These are phyloP conservation scores for Nothocercus nigrocapillus DNA, from an alignment of 2,113 vertebrate species.

Conservation along the genomic window DNA sequence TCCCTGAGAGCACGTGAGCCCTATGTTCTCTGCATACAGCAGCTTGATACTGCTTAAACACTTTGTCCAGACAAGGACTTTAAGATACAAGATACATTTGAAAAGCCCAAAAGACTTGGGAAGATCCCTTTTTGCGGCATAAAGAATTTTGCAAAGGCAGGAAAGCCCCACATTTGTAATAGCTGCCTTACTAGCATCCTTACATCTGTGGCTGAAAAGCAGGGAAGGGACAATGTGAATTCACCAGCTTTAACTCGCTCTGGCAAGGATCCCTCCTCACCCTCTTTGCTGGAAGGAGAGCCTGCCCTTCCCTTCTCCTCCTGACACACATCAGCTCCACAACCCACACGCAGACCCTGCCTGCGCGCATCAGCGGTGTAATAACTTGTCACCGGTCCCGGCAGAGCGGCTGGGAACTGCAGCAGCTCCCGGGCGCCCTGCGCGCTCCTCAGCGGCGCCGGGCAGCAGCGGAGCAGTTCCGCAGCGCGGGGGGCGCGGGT, in stretches of 20 bases:
- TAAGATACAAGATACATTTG: background rate
- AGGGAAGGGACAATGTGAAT: background rate
- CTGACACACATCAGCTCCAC: background rate
- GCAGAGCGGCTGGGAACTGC: too few relatives aligned
- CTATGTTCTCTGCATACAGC: background rate
- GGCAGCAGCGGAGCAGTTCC: too few relatives aligned
- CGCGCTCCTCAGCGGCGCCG: too few relatives aligned
- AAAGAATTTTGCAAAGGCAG: background rate
- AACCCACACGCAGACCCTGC: too few relatives aligned
- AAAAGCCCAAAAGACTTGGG: background rate
- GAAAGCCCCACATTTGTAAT: background rate
- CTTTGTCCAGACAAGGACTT: background rate
- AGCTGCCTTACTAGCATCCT: background rate
- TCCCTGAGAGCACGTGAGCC: rapidly evolving
- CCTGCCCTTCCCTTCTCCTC: background rate
- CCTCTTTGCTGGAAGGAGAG: background rate
- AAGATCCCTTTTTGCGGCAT: background rate
- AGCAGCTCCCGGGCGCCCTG: too few relatives aligned
- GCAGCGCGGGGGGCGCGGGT: background rate
- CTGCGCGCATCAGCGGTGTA: too few relatives aligned
- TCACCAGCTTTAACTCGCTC: background rate
- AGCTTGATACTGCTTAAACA: background rate
- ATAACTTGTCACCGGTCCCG: too few relatives aligned
- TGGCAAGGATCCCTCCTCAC: background rate
- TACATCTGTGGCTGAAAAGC: background rate